Evolutionary conservation across 2,113 vertebrate species (phyloP).

Genomic region (Quiscalus mexicanus): DNA sequence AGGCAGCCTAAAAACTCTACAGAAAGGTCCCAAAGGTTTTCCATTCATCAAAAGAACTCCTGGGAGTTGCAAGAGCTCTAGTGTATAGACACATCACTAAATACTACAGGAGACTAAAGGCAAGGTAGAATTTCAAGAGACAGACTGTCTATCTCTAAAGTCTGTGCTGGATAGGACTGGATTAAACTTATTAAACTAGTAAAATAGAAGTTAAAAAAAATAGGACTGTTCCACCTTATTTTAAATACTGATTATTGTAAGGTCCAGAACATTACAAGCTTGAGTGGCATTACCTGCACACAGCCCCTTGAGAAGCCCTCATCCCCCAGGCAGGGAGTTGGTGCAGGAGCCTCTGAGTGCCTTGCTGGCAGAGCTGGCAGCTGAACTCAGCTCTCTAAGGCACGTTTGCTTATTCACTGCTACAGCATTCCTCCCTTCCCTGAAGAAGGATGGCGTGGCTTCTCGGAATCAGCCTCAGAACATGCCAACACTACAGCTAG

Average conservation of each 20-base stretch:
- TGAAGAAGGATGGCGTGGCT: background rate
- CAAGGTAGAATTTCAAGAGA: background rate
- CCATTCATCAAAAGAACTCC: background rate
- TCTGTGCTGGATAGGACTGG: background rate
- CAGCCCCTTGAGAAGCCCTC: background rate
- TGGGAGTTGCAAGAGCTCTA: background rate
- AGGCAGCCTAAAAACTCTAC: background rate
- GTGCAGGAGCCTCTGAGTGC: background rate
- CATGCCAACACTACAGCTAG: background rate
- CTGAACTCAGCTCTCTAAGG: background rate
- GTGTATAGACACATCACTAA: background rate
- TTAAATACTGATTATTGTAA: background rate
- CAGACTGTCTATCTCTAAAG: background rate
- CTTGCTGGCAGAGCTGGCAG: background rate
- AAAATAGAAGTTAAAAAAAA: background rate
- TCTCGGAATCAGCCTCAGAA: background rate
- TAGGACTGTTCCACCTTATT: background rate
- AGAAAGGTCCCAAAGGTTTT: background rate
- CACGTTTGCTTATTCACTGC: background rate
- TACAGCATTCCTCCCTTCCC: background rate
- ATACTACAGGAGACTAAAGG: background rate
- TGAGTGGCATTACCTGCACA: background rate
- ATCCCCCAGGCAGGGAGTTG: accelerated
- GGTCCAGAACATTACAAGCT: background rate
- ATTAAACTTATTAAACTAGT: background rate